phyloP scores from a whole-genome alignment of 2,797 vertebrate species.

The Esox lucius region DNA sequence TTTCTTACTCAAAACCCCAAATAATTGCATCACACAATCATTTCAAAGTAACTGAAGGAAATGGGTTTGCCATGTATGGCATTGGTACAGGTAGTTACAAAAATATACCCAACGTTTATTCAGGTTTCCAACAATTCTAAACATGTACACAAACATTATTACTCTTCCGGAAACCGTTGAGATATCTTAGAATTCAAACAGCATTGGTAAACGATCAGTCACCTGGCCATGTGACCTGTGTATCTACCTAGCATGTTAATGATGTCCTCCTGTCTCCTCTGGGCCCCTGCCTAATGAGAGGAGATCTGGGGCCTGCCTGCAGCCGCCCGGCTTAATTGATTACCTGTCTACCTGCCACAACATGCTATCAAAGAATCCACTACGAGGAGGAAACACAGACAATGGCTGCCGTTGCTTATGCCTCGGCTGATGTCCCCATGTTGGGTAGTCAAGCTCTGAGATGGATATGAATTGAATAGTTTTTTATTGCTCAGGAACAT shows the following conservation, averaged over 20 bases:
- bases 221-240: not conserved
- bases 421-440: not conserved
- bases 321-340: conserved; percentile 53
- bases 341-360: conserved; percentile 43
- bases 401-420: conserved; percentile 14
- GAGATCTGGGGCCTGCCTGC: conserved; percentile 14
- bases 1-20: not conserved
- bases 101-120: not conserved
- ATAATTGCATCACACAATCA: not conserved
- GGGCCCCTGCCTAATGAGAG: conserved; percentile 36
- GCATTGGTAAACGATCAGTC: conserved; percentile 11
- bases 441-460: not conserved
- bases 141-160: not conserved
- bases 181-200: not conserved
- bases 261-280: conserved; percentile 38
- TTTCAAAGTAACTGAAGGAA: not conserved
- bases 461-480: not conserved
- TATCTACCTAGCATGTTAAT: conserved; percentile 44
- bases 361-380: conserved; percentile 32
- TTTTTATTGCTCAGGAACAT: not conserved
- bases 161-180: not conserved
- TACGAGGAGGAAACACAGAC: conserved; percentile 4
- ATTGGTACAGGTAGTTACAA: not conserved
- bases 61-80: not conserved
- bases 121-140: not conserved